A percentile compares a stretch with the other conserved stretches of the same genome.
Evolutionary conservation across 2,797 vertebrate species (phyloP).

Genomic region (Masticophis lateralis): DNA sequence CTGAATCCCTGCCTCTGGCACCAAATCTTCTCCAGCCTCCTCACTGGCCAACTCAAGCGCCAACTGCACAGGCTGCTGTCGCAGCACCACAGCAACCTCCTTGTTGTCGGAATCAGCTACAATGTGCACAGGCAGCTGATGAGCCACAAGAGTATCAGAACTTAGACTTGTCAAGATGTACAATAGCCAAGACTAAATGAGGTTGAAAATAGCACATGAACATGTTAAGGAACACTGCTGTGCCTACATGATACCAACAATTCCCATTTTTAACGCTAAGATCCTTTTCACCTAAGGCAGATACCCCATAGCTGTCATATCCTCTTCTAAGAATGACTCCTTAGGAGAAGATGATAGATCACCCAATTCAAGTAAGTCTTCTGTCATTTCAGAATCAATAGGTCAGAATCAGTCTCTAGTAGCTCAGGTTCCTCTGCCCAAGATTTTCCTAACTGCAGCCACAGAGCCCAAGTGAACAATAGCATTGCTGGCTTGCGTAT

Average conservation of each 20-base stretch:
- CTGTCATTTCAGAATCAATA: background rate
- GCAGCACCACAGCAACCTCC: too few species aligned
- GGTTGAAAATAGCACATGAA: background rate
- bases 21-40: too few species aligned
- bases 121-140: too few species aligned
- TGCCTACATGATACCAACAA: background rate
- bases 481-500: background rate
- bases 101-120: too few species aligned
- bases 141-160: background rate
- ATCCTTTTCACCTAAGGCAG: background rate
- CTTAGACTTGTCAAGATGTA: background rate
- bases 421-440: background rate
- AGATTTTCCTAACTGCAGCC: background rate
- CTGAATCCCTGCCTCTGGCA: too few species aligned
- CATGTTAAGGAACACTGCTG: background rate
- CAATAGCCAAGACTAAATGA: background rate
- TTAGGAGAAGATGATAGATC: background rate
- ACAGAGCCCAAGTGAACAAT: background rate
- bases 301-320: background rate
- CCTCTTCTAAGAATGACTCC: background rate
- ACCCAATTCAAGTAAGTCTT: background rate
- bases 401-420: background rate
- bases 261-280: background rate
- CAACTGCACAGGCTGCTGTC: too few species aligned
- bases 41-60: too few species aligned